Evolutionary conservation across 1,140 invertebrate genomes (phyloP).

Genomic region (Atopsyche davidsoni): DNA sequence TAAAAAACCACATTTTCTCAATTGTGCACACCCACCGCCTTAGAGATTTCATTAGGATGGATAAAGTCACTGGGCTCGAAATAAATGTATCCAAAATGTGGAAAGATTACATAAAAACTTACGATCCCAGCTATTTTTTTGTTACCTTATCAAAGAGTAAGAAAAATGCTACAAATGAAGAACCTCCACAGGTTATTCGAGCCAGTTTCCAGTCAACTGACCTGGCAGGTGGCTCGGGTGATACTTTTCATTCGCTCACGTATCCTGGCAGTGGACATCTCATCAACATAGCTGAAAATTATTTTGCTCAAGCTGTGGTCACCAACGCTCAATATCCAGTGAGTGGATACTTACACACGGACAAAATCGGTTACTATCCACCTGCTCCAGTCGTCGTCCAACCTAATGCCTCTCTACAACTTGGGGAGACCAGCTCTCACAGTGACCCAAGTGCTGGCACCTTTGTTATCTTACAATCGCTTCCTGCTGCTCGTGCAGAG

Average conservation of each 20-base stretch:
- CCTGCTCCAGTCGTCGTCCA: conserved; percentile 24
- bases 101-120: conserved; percentile 50
- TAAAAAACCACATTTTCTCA: conserved; percentile 51
- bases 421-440: conserved; percentile 2
- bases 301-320: conserved; percentile 34
- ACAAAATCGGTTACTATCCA: conserved; percentile 25
- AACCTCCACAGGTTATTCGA: conserved; percentile 1
- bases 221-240: neutral
- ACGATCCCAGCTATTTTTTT: conserved; percentile 41
- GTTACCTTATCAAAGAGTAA: conserved; percentile 14
- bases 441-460: conserved; percentile 12
- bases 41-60: conserved; percentile 47
- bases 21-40: conserved; percentile 48
- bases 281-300: conserved; percentile 47
- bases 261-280: conserved; percentile 45
- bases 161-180: conserved; percentile 10
- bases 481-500: conserved; percentile 12
- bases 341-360: conserved; percentile 21
- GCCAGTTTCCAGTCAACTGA: conserved; percentile 8
- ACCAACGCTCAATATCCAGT: conserved; percentile 18
- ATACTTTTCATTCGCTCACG: conserved; percentile 28
- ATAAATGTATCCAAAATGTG: conserved; percentile 55
- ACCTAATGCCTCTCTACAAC: conserved; percentile 11
- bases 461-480: conserved; percentile 24
- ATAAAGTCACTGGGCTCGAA: conserved; percentile 49